Evolutionary conservation across 53 echinoderm and acorn worm species (phyloP).

Genomic region (Pentamera pediparva): DNA sequence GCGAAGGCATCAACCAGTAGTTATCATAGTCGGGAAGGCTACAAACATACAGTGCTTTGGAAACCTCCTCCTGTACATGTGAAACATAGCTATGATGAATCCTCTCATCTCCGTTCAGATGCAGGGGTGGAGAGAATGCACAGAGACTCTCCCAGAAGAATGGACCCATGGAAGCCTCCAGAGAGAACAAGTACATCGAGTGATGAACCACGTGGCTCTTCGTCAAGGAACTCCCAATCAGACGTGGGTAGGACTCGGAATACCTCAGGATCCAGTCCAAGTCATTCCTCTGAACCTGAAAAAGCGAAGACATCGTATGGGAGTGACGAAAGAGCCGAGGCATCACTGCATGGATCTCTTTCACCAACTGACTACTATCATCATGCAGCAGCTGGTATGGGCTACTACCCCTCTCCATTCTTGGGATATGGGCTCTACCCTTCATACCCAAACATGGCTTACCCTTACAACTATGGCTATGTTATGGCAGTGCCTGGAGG

Average conservation of each 20-base stretch:
- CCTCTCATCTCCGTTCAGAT: neutral
- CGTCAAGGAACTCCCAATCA: neutral
- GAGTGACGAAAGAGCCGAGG: neutral
- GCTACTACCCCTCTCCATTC: conserved; percentile 16
- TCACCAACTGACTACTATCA: conserved; percentile 27
- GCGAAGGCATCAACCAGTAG: neutral
- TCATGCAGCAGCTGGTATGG: conserved; percentile 19
- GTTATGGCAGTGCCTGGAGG: conserved; percentile 22
- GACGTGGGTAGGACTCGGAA: neutral
- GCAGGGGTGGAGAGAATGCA: neutral
- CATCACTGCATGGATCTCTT: neutral
- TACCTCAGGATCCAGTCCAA: conserved; percentile 1
- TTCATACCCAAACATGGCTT: conserved; percentile 24
- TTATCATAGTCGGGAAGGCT: neutral
- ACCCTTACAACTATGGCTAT: conserved; percentile 33
- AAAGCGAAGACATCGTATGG: neutral
- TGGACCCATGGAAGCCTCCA: neutral
- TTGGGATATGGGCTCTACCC: conserved; percentile 28
- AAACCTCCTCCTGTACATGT: neutral
- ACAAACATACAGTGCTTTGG: conserved; percentile 19
- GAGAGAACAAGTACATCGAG: neutral
- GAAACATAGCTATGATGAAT: neutral
- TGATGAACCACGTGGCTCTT: neutral
- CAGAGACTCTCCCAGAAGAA: neutral
- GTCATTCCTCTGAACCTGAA: conserved; percentile 4